Base-by-base conservation (phyloP, 2,888 invertebrate genomes). In the Drosophila kokeensis region DNA sequence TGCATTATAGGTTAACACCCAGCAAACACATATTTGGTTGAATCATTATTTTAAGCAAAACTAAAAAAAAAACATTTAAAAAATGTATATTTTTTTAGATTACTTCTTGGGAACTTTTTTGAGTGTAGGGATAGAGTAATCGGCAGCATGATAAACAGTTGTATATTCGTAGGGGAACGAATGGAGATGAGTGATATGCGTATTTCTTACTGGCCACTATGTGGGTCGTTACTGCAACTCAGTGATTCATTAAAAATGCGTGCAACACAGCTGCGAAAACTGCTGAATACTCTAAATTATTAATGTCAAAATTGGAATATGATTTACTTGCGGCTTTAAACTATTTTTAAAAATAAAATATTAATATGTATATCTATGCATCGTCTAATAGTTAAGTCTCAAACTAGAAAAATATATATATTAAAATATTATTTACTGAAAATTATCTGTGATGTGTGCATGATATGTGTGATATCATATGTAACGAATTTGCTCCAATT, bases 191-290 rank as follows among this genome's bases (percentile, higher is more conserved):
- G n/a, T 11, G 29, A 24, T 66, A 48, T 59, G 27, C 32, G 58
- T 29, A 49, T 54, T 59, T 54, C 49, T 45, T 15, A 57, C 50
- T 63, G 48, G 53, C 45, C 57, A 64, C 64, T 61, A 73, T 69
- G 63, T 73, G 67, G 67, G 59, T 61, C 64, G 66, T 58, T 49
- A 52, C 34, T 50, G 54, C 42, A 27, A 55, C 29, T 40, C 36
- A 34, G 34, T 34, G 63, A 52, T 71, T 76, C 66, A 27, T 24
- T 45, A 8, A 45, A 45, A 15, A 24, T 45, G 24, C 7, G 45
- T 24, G 21, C 7, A 4, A 45, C 13, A 45, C 36, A 4, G 32
- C 36, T 36, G 36, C 15, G 36, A 36, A 15, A 36, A 21, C 21
- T 15, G 4, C 13, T 21, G 21, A 24, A 7, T 15, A 15, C 15